phyloP scores from a whole-genome alignment of 2,888 invertebrate species.

The Drosophila macrospina region DNA sequence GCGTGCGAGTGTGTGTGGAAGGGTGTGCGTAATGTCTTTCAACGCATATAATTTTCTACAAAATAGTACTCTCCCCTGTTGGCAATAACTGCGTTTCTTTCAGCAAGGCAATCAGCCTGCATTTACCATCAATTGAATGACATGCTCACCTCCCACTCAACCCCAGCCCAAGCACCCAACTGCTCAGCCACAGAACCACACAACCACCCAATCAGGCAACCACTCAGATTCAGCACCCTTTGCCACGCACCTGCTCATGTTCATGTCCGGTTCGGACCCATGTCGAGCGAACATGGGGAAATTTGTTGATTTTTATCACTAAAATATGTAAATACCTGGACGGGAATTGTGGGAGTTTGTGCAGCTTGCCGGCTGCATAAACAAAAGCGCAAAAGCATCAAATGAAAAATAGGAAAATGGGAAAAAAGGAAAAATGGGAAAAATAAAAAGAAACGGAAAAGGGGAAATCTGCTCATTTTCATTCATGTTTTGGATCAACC shows the following conservation, averaged over 20 bases:
- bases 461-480: slow-evolving; percentile 72
- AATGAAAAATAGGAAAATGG: slow-evolving; percentile 19
- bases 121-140: slow-evolving; percentile 24
- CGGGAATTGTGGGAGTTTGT: slow-evolving; percentile 73
- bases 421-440: slow-evolving; percentile 16
- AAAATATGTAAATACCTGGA: slow-evolving; percentile 79
- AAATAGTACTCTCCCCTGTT: background rate
- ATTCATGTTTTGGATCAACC: slow-evolving; percentile 74
- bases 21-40: slow-evolving; percentile 1
- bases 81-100: slow-evolving; percentile 15
- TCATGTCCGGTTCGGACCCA: slow-evolving; percentile 47
- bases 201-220: slow-evolving; percentile 8
- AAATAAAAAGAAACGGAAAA: slow-evolving; percentile 20
- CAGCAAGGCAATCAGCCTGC: slow-evolving; percentile 18
- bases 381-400: slow-evolving; percentile 46
- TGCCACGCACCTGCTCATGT: slow-evolving; percentile 54
- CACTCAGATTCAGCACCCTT: slow-evolving; percentile 23
- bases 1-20: too few species aligned
- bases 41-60: slow-evolving; percentile 7
- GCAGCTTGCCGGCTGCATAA: slow-evolving; percentile 76
- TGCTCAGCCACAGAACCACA: background rate
- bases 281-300: slow-evolving; percentile 31
- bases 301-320: slow-evolving; percentile 80
- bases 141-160: background rate
- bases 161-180: background rate